Evolutionary conservation across 2,113 vertebrate species (phyloP).

Genomic region (Thryonomys swinderianus): DNA sequence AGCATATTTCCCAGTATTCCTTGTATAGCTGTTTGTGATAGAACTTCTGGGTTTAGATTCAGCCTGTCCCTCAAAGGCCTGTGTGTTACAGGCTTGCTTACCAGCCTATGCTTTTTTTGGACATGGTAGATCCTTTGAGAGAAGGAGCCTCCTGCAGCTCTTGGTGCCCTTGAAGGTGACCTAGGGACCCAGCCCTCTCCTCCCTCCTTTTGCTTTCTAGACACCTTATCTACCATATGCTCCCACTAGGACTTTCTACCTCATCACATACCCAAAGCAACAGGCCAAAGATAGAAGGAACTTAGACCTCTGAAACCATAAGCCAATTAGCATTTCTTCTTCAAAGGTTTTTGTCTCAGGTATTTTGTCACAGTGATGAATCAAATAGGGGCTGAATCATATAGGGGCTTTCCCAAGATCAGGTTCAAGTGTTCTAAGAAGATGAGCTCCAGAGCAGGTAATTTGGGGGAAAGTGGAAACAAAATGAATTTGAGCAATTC

Average conservation of each 20-base stretch:
- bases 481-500: background rate
- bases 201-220: background rate
- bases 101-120: background rate
- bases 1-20: background rate
- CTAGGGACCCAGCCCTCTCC: background rate
- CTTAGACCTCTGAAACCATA: background rate
- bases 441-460: background rate
- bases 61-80: background rate
- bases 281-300: background rate
- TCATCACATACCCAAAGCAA: background rate
- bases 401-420: background rate
- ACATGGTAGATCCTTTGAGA: background rate
- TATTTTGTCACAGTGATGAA: background rate
- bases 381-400: background rate
- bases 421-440: background rate
- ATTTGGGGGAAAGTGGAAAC: background rate
- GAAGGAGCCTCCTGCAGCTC: background rate
- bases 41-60: background rate
- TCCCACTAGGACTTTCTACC: background rate
- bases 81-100: background rate
- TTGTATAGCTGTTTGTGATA: accelerated
- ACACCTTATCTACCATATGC: no score
- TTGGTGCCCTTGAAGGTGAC: background rate
- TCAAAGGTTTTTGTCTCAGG: background rate
- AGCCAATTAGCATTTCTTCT: background rate